Evolutionary conservation across 2,113 vertebrate species (phyloP), one percentile per base, ranked within the genome.

Genomic region (Ascaphus truei): DNA sequence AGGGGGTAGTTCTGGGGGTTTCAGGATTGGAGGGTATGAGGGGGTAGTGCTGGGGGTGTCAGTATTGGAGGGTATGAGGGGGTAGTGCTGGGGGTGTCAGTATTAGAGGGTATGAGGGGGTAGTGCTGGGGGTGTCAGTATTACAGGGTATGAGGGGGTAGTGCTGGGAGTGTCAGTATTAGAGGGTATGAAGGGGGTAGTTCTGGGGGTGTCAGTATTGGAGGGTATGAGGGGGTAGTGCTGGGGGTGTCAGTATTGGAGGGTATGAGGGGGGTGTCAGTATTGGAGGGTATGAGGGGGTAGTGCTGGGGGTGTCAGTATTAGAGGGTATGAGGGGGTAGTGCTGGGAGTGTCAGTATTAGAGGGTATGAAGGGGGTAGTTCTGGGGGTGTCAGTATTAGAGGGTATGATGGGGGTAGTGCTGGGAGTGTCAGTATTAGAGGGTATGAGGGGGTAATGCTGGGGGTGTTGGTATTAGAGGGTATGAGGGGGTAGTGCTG

Each of bases 241-340:
- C 11, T 6, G 29, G 15, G 3, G 31, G 10, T 30, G n/a, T n/a
- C n/a, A n/a, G n/a, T n/a, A n/a, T n/a, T n/a, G n/a, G n/a, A n/a
- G n/a, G n/a, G n/a, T n/a, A n/a, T n/a, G n/a, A n/a, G n/a, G 10
- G 11, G 1, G 2, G 3, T 18, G 5, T 1, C 18, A 23, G 2
- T 1, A 30, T 59, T 23, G 2, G 2, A 22, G 65, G 65, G 20
- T 10, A 16, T 1, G 26, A 9, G n/a, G n/a, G n/a, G 4, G 6
- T 25, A 45, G 26, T 23, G 37, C 11, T 6, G 29, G 15, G 3
- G 31, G 10, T 30, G n/a, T n/a, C n/a, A n/a, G n/a, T n/a, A n/a
- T n/a, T n/a, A n/a, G n/a, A n/a, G n/a, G n/a, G n/a, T n/a, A n/a
- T n/a, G n/a, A n/a, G n/a, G n/a, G n/a, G 66, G 27, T 7, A 12